phyloP scores from a whole-genome alignment of 92 coral and sea anemone species.

The Epizoanthus fatuus region DNA sequence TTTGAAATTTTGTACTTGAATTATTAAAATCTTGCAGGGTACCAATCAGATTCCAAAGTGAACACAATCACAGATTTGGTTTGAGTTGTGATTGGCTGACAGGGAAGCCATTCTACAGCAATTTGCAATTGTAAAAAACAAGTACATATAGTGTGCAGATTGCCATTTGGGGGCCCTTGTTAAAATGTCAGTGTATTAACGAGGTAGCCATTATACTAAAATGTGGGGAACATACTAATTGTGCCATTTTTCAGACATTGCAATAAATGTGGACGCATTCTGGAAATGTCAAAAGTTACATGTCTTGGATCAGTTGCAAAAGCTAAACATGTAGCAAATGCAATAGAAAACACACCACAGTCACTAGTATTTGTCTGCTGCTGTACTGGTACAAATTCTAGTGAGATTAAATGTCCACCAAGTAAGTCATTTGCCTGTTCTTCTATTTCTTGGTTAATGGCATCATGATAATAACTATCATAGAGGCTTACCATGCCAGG shows the following conservation, averaged over 20 bases:
- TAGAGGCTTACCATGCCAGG: constrained; percentile 72
- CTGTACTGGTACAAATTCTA: constrained; percentile 66
- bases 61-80: no score
- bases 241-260: constrained; percentile 58
- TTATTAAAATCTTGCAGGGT: no score
- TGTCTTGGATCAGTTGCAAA: constrained; percentile 47
- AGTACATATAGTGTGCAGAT: no score
- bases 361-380: constrained; percentile 77
- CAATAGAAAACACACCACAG: constrained; percentile 79
- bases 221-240: constrained; percentile 42
- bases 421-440: constrained; percentile 64
- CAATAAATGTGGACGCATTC: constrained; percentile 78
- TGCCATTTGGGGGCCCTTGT: no score
- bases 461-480: constrained; percentile 74
- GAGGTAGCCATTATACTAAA: not conserved
- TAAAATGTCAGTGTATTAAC: no score
- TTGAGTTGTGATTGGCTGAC: no score
- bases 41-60: no score
- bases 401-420: constrained; percentile 34
- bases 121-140: no score
- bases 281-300: constrained; percentile 52
- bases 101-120: no score
- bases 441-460: constrained; percentile 63
- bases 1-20: no score
- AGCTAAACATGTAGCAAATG: constrained; percentile 73